Percentiles rank a stretch among this genome's conserved stretches.
Conservation (phyloP, 2,888 invertebrate species). For the Nemotelus pantherinus region DNA sequence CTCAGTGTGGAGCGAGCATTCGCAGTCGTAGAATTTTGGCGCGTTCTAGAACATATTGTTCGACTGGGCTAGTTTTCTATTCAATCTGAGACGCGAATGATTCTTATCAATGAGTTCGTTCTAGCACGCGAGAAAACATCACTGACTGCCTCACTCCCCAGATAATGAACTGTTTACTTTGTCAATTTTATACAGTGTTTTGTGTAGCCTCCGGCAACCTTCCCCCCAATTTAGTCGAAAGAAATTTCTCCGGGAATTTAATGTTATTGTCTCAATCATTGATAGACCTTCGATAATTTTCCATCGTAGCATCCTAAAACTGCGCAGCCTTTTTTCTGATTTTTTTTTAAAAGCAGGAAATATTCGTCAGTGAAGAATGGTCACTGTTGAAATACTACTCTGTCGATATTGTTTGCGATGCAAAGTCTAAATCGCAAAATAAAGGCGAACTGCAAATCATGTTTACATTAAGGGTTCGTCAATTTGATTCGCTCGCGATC, state of each 20-base stretch:
- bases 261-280: slow-evolving; percentile 7
- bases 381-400: no score
- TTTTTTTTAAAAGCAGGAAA: no score
- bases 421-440: slow-evolving; percentile 1
- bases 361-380: no score
- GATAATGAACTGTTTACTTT: slow-evolving; percentile 1
- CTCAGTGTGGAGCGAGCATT: background rate
- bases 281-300: background rate
- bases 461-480: background rate
- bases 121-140: slow-evolving; percentile 11
- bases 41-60: slow-evolving; percentile 1
- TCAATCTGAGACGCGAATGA: background rate
- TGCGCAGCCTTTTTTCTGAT: background rate
- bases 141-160: background rate
- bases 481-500: background rate
- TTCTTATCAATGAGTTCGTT: slow-evolving; percentile 9
- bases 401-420: slow-evolving; percentile 1
- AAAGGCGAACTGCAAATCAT: background rate
- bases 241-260: background rate
- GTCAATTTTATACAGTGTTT: background rate
- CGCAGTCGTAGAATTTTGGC: background rate
- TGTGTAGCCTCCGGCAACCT: no score
- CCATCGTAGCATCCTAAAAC: slow-evolving; percentile 12
- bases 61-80: background rate
- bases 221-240: no score